Base-by-base conservation (phyloP, 2,113 vertebrate genomes). In the Anolis carolinensis region DNA sequence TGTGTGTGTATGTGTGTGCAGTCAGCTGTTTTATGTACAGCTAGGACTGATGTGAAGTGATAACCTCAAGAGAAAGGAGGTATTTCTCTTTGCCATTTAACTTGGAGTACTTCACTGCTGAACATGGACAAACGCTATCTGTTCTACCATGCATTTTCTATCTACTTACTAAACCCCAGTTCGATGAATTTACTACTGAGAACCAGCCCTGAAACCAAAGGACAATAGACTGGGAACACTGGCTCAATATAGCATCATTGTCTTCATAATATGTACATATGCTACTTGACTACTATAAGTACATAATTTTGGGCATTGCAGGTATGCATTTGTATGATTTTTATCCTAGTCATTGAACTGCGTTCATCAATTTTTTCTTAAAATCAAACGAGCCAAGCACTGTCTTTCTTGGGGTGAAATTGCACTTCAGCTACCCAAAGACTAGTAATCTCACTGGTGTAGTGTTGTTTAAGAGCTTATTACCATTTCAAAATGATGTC, bases 21-120 rank as follows among this genome's bases (percentile, higher is more conserved):
- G 89, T 91, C 91, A 88, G 32, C 90, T 85, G 92, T 94, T 93
- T 90, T 92, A 93, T 93, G 83, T 79, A 77, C 82, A 91, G 89
- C 88, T 59, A 4, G 52, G 82, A 90, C 62, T 84, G 89, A 88
- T 88, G 88, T 88, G 89, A 82, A 90, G 89, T 6, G 84, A 59
- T 84, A 80, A 91, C 89, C 82, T 63, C 78, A 84, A 50, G 71
- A 89, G 90, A 87, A 93, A 89, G 27, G 55, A 52, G 91, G 80
- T 84, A 86, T 92, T 92, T 77, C 88, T 62, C 87, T 92, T 74
- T 88, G 91, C 48, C 88, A 77, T 21, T 84, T 91, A 88, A 88
- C 92, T 84, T 93, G 93, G 89, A 93, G 94, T 94, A 94, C 91
- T 92, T 95, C 92, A 93, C 96, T 95, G 95, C 94, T 96, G 96